Conservation (phyloP, 2,888 invertebrate species). For the Baccha elongata region DNA sequence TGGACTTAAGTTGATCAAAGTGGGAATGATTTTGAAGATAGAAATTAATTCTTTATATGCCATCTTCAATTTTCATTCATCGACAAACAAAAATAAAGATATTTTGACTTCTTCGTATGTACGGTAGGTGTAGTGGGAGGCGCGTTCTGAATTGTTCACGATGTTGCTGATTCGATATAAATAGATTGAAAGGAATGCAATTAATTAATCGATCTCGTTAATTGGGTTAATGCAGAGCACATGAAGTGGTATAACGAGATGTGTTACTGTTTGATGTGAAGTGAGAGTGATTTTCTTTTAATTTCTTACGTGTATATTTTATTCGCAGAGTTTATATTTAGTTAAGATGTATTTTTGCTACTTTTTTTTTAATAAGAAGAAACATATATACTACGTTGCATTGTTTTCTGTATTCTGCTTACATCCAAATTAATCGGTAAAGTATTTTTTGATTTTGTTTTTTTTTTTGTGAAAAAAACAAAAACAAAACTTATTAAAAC, state of each 20-base stretch:
- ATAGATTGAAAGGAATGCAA: constrained; percentile 42
- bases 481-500: too few species aligned
- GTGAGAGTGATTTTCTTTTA: constrained; percentile 8
- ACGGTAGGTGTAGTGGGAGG: not conserved
- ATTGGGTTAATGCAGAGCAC: constrained; percentile 43
- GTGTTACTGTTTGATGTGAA: constrained; percentile 1
- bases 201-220: constrained; percentile 46
- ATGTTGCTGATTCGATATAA: constrained; percentile 1
- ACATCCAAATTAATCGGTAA: not conserved
- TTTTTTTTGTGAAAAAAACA: too few species aligned
- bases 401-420: not conserved
- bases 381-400: not conserved
- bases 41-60: not conserved
- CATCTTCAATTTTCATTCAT: not conserved
- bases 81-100: not conserved
- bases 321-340: not conserved
- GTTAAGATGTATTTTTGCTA: not conserved
- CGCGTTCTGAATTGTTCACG: constrained; percentile 28
- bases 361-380: not conserved
- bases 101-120: not conserved
- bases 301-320: not conserved
- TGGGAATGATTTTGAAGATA: not conserved
- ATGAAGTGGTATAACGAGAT: constrained; percentile 10
- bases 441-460: not conserved
- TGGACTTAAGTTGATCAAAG: not conserved